phyloP scores from a whole-genome alignment of 2,888 invertebrate genomes.

The Argynnis bischoffii region DNA sequence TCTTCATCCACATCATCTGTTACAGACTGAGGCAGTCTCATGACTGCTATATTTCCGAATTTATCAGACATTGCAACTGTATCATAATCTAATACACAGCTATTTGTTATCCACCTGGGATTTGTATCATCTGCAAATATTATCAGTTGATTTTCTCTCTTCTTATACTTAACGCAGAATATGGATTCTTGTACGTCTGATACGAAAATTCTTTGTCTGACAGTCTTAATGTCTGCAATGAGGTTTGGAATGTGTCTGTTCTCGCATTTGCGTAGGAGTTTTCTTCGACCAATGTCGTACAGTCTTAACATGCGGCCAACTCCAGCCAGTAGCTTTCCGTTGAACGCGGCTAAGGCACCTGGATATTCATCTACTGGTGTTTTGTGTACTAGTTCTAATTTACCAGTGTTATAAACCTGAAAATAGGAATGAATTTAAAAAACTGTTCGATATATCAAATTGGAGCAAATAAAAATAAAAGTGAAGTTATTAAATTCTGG shows the following conservation, averaged over 20 bases:
- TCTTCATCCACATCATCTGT: slow-evolving; percentile 99
- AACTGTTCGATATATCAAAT: not conserved
- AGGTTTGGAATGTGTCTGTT: slow-evolving; percentile 98
- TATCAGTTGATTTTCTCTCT: slow-evolving; percentile 97
- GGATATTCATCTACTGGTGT: slow-evolving; percentile 97
- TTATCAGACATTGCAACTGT: slow-evolving; percentile 98
- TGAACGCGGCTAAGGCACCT: slow-evolving; percentile 93
- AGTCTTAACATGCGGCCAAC: slow-evolving; percentile 95
- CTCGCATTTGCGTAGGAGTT: slow-evolving; percentile 98
- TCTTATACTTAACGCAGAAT: slow-evolving; percentile 96
- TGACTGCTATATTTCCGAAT: slow-evolving; percentile 97
- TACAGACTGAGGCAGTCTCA: slow-evolving; percentile 93
- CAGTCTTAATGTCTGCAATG: slow-evolving; percentile 95
- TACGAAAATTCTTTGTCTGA: slow-evolving; percentile 96
- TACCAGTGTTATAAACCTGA: slow-evolving; percentile 88
- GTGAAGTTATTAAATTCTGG: not conserved
- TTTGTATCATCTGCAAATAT: slow-evolving; percentile 99
- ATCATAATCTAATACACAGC: slow-evolving; percentile 96
- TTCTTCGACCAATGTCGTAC: slow-evolving; percentile 96
- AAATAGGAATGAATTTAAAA: slow-evolving; percentile 39
- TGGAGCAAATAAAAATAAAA: not conserved
- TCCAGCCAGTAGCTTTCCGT: slow-evolving; percentile 95
- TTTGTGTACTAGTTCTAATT: slow-evolving; percentile 95
- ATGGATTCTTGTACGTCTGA: slow-evolving; percentile 98
- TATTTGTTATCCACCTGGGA: slow-evolving; percentile 96